Percentiles rank a stretch among this genome's conserved stretches.
Conservation (phyloP, 2,797 vertebrate species). For the Gambusia yucatana region DNA sequence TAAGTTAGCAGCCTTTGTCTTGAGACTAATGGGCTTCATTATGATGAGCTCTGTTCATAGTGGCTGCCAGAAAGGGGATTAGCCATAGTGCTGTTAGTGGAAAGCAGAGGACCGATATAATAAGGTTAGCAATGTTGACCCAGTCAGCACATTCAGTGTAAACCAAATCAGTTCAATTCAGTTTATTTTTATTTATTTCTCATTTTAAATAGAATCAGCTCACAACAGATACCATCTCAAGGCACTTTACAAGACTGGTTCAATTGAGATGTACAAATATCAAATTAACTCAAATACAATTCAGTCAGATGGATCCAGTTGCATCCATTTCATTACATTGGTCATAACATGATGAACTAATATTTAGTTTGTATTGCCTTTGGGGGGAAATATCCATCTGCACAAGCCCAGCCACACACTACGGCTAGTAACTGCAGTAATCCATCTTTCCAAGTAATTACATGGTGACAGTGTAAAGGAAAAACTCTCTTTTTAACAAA, state of each 20-base stretch:
- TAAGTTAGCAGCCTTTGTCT: constrained; percentile 74
- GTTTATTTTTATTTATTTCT: neutral
- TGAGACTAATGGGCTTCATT: constrained; percentile 81
- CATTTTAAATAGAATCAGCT: neutral
- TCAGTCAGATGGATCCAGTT: neutral
- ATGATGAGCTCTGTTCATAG: constrained; percentile 70
- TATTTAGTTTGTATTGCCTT: neutral
- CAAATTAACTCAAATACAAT: constrained; percentile 2
- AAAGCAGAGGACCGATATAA: constrained; percentile 65
- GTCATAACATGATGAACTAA: neutral
- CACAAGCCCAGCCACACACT: neutral
- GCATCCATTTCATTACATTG: neutral
- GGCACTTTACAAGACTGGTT: neutral
- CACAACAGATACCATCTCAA: neutral
- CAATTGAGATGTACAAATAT: neutral
- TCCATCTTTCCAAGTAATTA: neutral
- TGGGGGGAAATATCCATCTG: neutral
- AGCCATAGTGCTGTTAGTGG: constrained; percentile 60
- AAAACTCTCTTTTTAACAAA: neutral
- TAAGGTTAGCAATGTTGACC: constrained; percentile 58
- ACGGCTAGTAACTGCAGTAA: neutral
- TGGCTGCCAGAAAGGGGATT: constrained; percentile 70
- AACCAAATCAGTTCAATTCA: constrained; percentile 32
- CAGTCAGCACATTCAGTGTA: constrained; percentile 43
- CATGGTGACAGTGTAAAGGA: neutral